phyloP scores from a whole-genome alignment of 2,797 vertebrate species.

The Syncerus caffer region DNA sequence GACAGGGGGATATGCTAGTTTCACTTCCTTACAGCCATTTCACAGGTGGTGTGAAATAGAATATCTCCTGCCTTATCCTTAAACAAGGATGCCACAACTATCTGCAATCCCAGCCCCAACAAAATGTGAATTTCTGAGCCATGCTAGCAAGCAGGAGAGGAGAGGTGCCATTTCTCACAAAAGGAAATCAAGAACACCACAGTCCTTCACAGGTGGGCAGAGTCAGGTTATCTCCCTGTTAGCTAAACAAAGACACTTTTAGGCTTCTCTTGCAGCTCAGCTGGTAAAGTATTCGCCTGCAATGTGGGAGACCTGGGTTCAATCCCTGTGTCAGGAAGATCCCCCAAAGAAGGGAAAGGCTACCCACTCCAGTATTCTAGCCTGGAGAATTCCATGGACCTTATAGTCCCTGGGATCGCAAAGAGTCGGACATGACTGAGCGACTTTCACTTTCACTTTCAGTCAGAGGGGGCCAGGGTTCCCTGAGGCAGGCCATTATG shows the following conservation, averaged over 20 bases:
- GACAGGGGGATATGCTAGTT: background rate
- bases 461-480: background rate
- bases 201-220: background rate
- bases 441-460: background rate
- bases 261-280: background rate
- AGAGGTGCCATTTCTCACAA: background rate
- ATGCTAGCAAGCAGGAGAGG: background rate
- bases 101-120: background rate
- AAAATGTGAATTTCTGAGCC: background rate
- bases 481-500: background rate
- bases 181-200: background rate
- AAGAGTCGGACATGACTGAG: background rate
- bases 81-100: background rate
- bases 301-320: accelerated
- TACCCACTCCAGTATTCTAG: background rate
- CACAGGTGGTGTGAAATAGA: background rate
- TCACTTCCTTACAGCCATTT: background rate
- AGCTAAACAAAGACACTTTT: background rate
- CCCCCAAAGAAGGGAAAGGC: background rate
- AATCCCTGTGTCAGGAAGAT: background rate
- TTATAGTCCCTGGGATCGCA: background rate
- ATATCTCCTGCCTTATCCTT: background rate
- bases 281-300: background rate
- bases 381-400: background rate
- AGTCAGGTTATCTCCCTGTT: background rate